phyloP scores from a whole-genome alignment of 2,888 invertebrate species.

The Axea sp. region DNA sequence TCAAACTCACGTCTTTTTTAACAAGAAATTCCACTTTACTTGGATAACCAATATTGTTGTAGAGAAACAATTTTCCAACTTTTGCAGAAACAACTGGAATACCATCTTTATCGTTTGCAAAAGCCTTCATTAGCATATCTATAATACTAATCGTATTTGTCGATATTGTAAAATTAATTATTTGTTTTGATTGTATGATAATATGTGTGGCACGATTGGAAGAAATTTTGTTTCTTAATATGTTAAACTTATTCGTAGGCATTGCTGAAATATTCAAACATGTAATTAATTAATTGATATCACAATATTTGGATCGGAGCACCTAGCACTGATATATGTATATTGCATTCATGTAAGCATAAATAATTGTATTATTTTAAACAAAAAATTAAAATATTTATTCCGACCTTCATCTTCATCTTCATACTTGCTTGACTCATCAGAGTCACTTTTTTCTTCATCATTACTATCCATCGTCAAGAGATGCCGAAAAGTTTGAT shows the following conservation, averaged over 20 bases:
- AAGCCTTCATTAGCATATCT: constrained; percentile 78
- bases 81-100: constrained; percentile 71
- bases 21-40: constrained; percentile 73
- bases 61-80: constrained; percentile 77
- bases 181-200: constrained; percentile 84
- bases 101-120: constrained; percentile 76
- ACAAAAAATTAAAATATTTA: too few species aligned
- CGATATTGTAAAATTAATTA: constrained; percentile 85
- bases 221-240: background rate
- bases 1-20: constrained; percentile 66
- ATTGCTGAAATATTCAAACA: too few species aligned
- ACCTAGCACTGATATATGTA: too few species aligned
- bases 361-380: too few species aligned
- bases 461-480: constrained; percentile 86
- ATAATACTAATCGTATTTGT: constrained; percentile 83
- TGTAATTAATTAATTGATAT: too few species aligned
- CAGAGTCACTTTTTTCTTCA: constrained; percentile 80
- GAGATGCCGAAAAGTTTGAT: constrained; percentile 87
- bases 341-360: constrained; percentile 63
- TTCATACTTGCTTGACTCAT: constrained; percentile 78
- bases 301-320: too few species aligned
- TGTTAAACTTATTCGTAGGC: constrained; percentile 30
- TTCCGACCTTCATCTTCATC: constrained; percentile 76
- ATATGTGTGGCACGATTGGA: constrained; percentile 83
- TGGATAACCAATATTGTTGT: constrained; percentile 83